These are phyloP conservation scores for Lottia gigantea DNA, from an alignment of 2,888 invertebrate species.

Conservation along the genomic window DNA sequence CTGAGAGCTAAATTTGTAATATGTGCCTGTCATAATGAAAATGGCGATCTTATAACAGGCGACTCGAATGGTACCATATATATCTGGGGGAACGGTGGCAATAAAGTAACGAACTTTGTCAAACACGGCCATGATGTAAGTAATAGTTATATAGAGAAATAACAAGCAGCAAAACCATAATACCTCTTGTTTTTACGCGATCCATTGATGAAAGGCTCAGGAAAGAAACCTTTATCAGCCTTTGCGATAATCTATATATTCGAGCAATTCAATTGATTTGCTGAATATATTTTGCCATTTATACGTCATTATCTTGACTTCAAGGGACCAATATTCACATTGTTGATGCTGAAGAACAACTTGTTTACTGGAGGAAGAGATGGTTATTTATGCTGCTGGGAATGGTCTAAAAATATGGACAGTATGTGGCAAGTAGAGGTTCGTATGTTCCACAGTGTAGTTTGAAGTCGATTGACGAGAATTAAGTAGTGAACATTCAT, in stretches of 20 bases:
- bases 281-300: no score
- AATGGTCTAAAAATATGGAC: slow-evolving; percentile 60
- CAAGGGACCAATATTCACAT: slow-evolving; percentile 61
- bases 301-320: not conserved
- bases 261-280: no score
- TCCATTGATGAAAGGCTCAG: no score
- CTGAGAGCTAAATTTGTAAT: slow-evolving; percentile 58
- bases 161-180: no score
- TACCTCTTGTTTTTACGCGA: no score
- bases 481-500: no score
- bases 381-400: slow-evolving; percentile 53
- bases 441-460: not conserved
- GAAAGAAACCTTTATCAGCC: no score
- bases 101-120: slow-evolving; percentile 61
- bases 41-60: slow-evolving; percentile 62
- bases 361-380: slow-evolving; percentile 61
- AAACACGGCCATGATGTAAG: slow-evolving; percentile 66
- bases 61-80: slow-evolving; percentile 67
- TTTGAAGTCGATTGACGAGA: no score
- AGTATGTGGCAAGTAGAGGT: slow-evolving; percentile 47
- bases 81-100: slow-evolving; percentile 61
- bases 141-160: no score
- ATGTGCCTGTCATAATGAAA: slow-evolving; percentile 52
- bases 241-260: no score
- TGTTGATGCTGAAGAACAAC: slow-evolving; percentile 41